Evolutionary conservation across 2,797 vertebrate genomes (phyloP), one percentile per base, ranked within the genome.

Genomic region (Eupleurogrammus muticus): DNA sequence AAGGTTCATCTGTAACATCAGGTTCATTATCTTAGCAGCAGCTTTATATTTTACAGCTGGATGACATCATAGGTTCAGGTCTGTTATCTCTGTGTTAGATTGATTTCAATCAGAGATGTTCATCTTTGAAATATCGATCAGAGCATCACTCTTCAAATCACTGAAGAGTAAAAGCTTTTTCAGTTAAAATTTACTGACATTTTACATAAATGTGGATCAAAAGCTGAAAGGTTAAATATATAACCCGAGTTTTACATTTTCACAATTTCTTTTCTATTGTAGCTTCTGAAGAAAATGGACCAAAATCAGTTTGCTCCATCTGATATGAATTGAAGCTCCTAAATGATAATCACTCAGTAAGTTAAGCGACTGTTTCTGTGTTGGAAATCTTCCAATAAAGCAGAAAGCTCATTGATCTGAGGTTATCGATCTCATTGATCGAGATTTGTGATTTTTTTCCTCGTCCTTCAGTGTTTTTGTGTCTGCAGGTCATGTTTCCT

Each of bases 41-140:
- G 47, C 28, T 13, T 50, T 34, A 56, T 35, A 64, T 80, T 79
- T 72, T 82, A 77, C 48, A 77, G 62, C 54, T 67, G 56, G 73
- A 77, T 91, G 89, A 90, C 82, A 84, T 89, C 87, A 87, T 85
- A 36, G 51, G 42, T 75, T 68, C 59, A 75, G 14, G 48, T 75
- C 65, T 75, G 62, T 40, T 57, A 69, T 82, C 50, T 72, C 58
- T 68, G 34, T 5, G 51, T 79, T 85, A 84, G 88, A 75, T 14
- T 0, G 1, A 1, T 34, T 86, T 86, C 84, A 86, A 61, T 54
- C 21, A 77, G 49, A 71, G 75, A 60, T 13, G 24, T 65, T 83
- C 66, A 73, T 80, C 72, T 73, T 24, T 23, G 24, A 50, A 34
- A 54, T 87, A 88, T 80, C 85, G 87, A 89, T 79, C 59, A 5